Evolutionary conservation across 2,797 vertebrate species (phyloP), one percentile per base, ranked within the genome.

Genomic region (Pteronotus mesoamericanus): DNA sequence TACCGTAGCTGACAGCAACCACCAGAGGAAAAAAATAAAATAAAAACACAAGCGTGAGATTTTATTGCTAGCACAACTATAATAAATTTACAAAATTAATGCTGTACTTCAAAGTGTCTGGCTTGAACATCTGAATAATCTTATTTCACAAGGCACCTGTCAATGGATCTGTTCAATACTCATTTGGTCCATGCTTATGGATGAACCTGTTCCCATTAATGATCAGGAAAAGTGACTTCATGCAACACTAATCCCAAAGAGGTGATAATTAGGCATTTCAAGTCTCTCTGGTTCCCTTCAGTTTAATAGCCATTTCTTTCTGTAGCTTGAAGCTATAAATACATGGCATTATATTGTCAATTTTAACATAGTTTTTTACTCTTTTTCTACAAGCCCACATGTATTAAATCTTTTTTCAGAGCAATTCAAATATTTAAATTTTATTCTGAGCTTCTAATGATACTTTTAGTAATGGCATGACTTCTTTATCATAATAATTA

Each of bases 1-100:
- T 78, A 46, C 6, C 44, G n/a, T 42, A 92, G 39, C 64, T 88
- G 71, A 89, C 9, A 61, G 39, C 46, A 95, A n/a, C 8, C 6
- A 90, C 44, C 24, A 93, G 69, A 74, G 26, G 29, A 9, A 26
- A 42, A 61, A 4, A 44, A 46, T 48, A 69, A 80, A 86, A 42
- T n/a, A 42, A 48, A 77, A 61, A 89, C 51, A 88, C 64, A 89
- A 37, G 2, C 69, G 42, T 79, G 69, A 93, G 69, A 89, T 83
- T 93, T 96, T 84, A 84, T 95, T 96, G 93, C 64, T 39, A 96
- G 46, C 75, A 94, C 66, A 93, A 84, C 69, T 80, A 53, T 18
- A 29, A 68, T 89, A 90, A 85, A 15, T 80, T 94, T 92, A 75
- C 68, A 68, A 95, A 96, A 77, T 85, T 44, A 89, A 61, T 84